Evolutionary conservation across 2,113 vertebrate species (phyloP).

Genomic region (Fulica atra): DNA sequence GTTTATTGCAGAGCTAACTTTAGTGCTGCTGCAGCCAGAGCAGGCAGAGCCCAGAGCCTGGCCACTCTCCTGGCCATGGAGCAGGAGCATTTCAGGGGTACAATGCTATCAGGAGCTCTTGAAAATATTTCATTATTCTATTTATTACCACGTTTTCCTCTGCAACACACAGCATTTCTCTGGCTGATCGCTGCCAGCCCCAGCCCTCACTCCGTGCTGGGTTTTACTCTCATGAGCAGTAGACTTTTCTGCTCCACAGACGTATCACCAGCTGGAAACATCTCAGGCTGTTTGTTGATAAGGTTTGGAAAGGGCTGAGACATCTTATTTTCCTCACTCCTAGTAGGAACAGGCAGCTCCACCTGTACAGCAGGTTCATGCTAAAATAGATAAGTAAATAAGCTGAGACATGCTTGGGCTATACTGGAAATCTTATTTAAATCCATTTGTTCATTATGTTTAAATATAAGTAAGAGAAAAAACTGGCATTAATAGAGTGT

Average conservation of each 20-base stretch:
- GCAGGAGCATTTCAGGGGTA: not conserved
- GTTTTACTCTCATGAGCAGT: not conserved
- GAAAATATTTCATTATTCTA: not conserved
- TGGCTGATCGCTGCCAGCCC: not conserved
- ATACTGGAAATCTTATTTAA: not conserved
- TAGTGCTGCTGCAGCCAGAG: not conserved
- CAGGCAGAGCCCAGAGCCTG: not conserved
- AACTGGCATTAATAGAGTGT: not conserved
- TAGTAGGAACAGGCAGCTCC: not conserved
- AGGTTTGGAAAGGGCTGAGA: not conserved
- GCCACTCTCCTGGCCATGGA: rapidly evolving
- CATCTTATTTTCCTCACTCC: rapidly evolving
- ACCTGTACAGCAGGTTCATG: not conserved
- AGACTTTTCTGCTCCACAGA: not conserved
- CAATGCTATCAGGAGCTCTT: not conserved
- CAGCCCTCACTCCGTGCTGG: not conserved
- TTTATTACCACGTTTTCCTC: not conserved
- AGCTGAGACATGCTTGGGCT: not conserved
- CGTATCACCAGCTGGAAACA: not conserved
- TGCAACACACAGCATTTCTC: not conserved
- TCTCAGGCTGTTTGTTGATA: not conserved
- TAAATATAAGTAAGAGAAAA: not conserved
- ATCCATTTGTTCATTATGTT: not conserved
- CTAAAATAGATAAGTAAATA: not conserved
- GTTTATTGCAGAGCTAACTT: not conserved